These are phyloP conservation scores for Aphidoletes aphidimyza DNA, from an alignment of 2,888 invertebrate genomes.

Conservation along the genomic window DNA sequence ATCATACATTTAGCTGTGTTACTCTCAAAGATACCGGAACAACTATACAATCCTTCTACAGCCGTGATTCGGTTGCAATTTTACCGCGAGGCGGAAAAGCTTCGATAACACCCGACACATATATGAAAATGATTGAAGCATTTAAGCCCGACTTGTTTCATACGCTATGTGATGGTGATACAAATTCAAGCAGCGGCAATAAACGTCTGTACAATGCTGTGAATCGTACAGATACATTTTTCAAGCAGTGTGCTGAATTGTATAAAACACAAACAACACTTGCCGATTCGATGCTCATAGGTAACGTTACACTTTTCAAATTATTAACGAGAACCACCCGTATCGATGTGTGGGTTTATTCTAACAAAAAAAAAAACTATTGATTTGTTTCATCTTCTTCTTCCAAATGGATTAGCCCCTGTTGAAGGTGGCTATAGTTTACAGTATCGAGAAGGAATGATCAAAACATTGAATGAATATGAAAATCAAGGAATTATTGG, in stretches of 20 bases:
- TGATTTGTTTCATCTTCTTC: constrained; percentile 56
- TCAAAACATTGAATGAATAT: constrained; percentile 68
- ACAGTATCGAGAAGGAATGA: constrained; percentile 73
- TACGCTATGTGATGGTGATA: constrained; percentile 77
- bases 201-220: constrained; percentile 80
- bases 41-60: constrained; percentile 75
- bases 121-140: constrained; percentile 81
- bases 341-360: too few species aligned
- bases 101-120: constrained; percentile 72
- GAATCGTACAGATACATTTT: constrained; percentile 74
- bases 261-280: constrained; percentile 70
- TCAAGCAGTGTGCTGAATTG: constrained; percentile 75
- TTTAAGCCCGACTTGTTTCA: constrained; percentile 86
- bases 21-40: constrained; percentile 73
- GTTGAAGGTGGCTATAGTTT: constrained; percentile 76
- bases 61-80: constrained; percentile 77
- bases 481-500: constrained; percentile 67
- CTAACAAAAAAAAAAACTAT: not conserved
- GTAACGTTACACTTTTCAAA: too few species aligned
- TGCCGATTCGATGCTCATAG: constrained; percentile 67
- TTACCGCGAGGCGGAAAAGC: constrained; percentile 84
- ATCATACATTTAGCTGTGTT: constrained; percentile 68
- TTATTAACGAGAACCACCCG: too few species aligned
- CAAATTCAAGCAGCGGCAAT: constrained; percentile 70
- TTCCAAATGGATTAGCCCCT: too few species aligned